Evolutionary conservation across 2,888 invertebrate species (phyloP).

Genomic region (Pomacea canaliculata): DNA sequence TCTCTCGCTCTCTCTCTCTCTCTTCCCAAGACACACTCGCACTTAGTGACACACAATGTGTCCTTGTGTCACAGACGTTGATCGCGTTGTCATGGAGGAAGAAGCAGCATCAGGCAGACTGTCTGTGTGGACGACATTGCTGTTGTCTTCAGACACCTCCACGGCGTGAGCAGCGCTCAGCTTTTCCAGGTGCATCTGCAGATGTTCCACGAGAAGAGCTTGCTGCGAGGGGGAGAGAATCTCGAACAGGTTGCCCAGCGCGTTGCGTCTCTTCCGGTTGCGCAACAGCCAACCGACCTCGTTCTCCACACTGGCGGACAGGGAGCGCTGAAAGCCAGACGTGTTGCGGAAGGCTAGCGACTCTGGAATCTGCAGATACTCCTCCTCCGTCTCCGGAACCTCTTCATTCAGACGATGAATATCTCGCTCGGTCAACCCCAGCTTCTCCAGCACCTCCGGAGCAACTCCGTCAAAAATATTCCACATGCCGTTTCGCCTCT

Average conservation of each 20-base stretch:
- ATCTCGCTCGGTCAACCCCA: slow-evolving; percentile 12
- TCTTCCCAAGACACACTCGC: too few relatives aligned
- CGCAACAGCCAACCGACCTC: not conserved
- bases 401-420: slow-evolving; percentile 3
- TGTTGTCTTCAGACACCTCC: not conserved
- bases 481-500: slow-evolving; percentile 25
- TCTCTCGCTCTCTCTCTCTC: too few relatives aligned
- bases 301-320: slow-evolving; percentile 11
- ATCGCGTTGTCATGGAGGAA: not conserved
- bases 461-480: slow-evolving; percentile 29
- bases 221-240: slow-evolving; percentile 11
- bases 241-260: slow-evolving; percentile 25
- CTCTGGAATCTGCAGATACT: not conserved
- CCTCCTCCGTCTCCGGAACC: not conserved
- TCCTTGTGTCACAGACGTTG: not conserved
- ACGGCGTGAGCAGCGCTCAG: not conserved
- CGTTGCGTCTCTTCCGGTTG: slow-evolving; percentile 11
- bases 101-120: not conserved
- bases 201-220: slow-evolving; percentile 21
- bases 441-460: slow-evolving; percentile 16
- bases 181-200: slow-evolving; percentile 9
- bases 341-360: not conserved
- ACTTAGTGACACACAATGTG: slow-evolving; percentile 22
- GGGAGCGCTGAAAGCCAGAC: slow-evolving; percentile 1
- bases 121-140: not conserved